These are phyloP conservation scores for Halichondria panicea DNA, from an alignment of 37 sponge, comb jelly and placozoan species.

Conservation along the genomic window DNA sequence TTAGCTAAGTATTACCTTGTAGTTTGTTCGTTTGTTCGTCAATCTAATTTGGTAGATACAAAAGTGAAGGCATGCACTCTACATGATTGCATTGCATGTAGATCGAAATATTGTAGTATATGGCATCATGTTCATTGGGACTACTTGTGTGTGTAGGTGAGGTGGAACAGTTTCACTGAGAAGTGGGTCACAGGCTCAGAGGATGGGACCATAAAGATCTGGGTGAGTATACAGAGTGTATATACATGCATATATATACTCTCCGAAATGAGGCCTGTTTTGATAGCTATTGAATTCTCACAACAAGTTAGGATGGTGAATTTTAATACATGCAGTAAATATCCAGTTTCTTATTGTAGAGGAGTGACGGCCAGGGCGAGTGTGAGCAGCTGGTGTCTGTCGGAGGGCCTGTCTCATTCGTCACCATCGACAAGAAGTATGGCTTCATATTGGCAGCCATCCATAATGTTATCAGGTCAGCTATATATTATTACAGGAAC, in stretches of 20 bases:
- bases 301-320: no score
- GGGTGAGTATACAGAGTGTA: constrained; percentile 56
- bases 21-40: no score
- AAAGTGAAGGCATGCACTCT: no score
- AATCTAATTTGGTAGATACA: no score
- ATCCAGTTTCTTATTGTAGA: not conserved
- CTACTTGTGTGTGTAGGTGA: constrained; percentile 19
- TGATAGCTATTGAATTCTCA: not conserved
- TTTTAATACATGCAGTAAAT: no score
- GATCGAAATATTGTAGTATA: not conserved
- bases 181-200: constrained; percentile 81
- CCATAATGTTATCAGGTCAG: constrained; percentile 51
- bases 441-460: constrained; percentile 54
- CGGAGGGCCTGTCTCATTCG: constrained; percentile 48
- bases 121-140: not conserved
- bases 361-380: constrained; percentile 7
- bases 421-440: constrained; percentile 61
- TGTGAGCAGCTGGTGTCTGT: constrained; percentile 37
- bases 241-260: not conserved
- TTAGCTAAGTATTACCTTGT: no score
- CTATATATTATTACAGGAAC: not conserved
- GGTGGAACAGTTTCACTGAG: constrained; percentile 35
- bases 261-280: not conserved
- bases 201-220: constrained; percentile 68
- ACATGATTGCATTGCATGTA: no score